Base-by-base conservation (phyloP, 2,888 invertebrate species). In the Andricus curvator region DNA sequence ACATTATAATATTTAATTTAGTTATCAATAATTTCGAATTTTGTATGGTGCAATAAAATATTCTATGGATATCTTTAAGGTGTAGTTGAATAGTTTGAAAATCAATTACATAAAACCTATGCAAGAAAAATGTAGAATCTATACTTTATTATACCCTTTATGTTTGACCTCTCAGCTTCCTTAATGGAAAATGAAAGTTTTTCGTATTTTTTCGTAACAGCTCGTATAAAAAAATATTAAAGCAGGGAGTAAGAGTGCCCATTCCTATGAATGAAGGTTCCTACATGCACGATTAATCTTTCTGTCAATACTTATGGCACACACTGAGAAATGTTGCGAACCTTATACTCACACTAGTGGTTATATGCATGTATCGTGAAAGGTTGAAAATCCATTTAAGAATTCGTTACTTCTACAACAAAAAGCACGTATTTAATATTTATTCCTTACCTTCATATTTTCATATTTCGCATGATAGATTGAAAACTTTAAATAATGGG, bases 271-370 rank as follows among this genome's bases (percentile, higher is more conserved):
- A 17, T 15, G 51, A 48, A 29, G 48, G 22, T 70, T 48, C 25
- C 25, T 17, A 33, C 51, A 48, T 6, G 6, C 20, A 22, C 70
- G 51, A 70, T 51, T 51, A 51, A 70, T 70, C 51, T 70, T 44
- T 70, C n/a, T 41, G 70, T 70, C 29, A 70, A 29, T 70, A 51
- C 48, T 70, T 51, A 70, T 70, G 70, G 51, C 70, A 51, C 70
- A 70, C 11, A 51, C 20, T 70, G 51, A 29, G 20, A 70, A 70
- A 70, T 70, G 51, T 51, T 20, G 48, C 13, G 17, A 25, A 51
- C 25, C 44, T 44, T 29, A 29, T 6, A 25, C 22, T 60, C n/a
- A 60, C n/a, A 60, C 60, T n/a, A 60, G 22, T 22, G 22, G 22
- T 6, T 2, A 9, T 60, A 9, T 9, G 60, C 20, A 20, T 9